phyloP scores from a whole-genome alignment of 2,888 invertebrate genomes.

The Cistogaster globosa region DNA sequence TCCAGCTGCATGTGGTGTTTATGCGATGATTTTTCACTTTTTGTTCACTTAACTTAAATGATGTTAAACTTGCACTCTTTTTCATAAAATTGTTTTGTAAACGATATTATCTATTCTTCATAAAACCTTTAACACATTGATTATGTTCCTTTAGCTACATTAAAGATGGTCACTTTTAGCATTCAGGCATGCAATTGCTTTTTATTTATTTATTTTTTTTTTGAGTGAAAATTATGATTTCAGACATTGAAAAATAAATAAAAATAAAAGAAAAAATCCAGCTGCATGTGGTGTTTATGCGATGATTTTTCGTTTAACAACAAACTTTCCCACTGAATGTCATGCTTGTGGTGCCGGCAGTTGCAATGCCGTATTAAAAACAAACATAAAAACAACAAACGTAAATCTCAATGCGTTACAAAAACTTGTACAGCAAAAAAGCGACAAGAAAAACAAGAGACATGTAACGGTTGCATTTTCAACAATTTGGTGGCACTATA shows the following conservation, averaged over 20 bases:
- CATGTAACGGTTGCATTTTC: conserved; percentile 52
- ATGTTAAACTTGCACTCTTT: no score
- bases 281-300: conserved; percentile 42
- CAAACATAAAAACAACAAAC: conserved; percentile 14
- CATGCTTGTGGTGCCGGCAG: conserved; percentile 13
- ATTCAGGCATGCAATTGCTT: conserved; percentile 14
- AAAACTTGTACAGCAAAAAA: conserved; percentile 19
- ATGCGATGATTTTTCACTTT: conserved; percentile 43
- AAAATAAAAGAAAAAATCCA: conserved; percentile 15
- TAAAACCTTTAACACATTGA: no score
- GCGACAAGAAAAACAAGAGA: conserved; percentile 27
- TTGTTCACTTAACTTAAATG: no score
- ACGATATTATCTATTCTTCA: no score
- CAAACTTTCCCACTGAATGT: conserved; percentile 68
- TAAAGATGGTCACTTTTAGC: conserved; percentile 34
- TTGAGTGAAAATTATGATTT: conserved; percentile 48
- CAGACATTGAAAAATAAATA: conserved; percentile 26
- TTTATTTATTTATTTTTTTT: conserved; percentile 1
- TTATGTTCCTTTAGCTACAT: not conserved
- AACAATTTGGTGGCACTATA: conserved; percentile 43
- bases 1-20: conserved; percentile 46
- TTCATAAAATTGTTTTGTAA: no score
- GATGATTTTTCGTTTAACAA: conserved; percentile 44
- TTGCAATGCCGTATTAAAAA: conserved; percentile 25
- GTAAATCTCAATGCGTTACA: conserved; percentile 50